Evolutionary conservation across 1,140 invertebrate genomes (phyloP).

Genomic region (Drosophila pseudoananassae): DNA sequence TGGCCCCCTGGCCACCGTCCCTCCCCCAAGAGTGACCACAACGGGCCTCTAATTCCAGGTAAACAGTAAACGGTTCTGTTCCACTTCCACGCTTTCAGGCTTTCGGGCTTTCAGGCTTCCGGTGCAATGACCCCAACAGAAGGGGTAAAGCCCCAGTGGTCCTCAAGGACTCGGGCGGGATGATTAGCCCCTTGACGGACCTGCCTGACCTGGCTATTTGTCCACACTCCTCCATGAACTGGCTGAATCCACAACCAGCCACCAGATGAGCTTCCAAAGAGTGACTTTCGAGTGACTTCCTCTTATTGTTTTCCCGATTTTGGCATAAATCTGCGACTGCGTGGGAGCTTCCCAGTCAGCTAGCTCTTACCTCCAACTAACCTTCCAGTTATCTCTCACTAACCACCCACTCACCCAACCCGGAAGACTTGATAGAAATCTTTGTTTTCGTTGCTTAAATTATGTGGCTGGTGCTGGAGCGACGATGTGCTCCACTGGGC

Average conservation of each 20-base stretch:
- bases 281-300: background rate
- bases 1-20: background rate
- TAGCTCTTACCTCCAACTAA: background rate
- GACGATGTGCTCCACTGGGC: constrained; percentile 14
- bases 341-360: constrained; percentile 47
- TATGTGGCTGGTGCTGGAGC: constrained; percentile 39
- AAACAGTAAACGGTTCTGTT: constrained; percentile 11
- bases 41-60: constrained; percentile 23
- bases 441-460: constrained; percentile 62
- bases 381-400: too few relatives aligned
- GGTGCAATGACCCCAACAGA: constrained; percentile 24
- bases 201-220: too few relatives aligned
- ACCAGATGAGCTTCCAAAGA: background rate
- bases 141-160: too few relatives aligned
- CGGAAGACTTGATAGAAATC: constrained; percentile 63
- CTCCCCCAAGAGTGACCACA: constrained; percentile 22
- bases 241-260: too few relatives aligned
- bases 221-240: too few relatives aligned
- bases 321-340: constrained; percentile 56
- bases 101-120: background rate
- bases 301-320: constrained; percentile 38
- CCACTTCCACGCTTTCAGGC: constrained; percentile 14
- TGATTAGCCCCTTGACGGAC: background rate
- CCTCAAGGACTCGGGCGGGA: too few relatives aligned
- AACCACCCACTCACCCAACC: background rate